Conservation (phyloP, 2,797 vertebrate species). For the Thalassophryne amazonica region DNA sequence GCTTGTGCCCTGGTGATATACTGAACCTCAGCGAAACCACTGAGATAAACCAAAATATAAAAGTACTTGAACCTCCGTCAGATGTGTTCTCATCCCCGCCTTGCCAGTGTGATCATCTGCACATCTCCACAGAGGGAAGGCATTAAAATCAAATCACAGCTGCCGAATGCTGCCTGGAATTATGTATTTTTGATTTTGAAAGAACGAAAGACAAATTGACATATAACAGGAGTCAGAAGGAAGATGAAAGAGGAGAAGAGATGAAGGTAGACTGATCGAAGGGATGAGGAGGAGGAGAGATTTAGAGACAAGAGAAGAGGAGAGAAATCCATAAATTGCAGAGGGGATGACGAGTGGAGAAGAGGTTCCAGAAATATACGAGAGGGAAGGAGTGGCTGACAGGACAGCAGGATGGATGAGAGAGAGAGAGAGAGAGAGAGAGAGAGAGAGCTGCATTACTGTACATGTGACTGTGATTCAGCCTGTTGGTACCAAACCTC, state of each 20-base stretch:
- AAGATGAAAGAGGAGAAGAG: neutral
- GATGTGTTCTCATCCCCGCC: neutral
- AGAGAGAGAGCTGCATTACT: slow-evolving; percentile 11
- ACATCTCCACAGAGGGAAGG: neutral
- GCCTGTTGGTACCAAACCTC: slow-evolving; percentile 12
- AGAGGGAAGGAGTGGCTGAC: slow-evolving; percentile 24
- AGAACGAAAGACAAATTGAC: neutral
- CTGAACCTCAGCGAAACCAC: neutral
- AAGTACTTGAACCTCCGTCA: neutral
- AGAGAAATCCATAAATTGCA: slow-evolving; percentile 48
- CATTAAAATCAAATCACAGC: neutral
- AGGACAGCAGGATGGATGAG: slow-evolving; percentile 26
- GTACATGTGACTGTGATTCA: slow-evolving; percentile 26
- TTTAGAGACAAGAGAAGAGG: slow-evolving; percentile 44
- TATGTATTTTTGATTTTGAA: neutral
- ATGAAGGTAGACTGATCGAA: neutral
- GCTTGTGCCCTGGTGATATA: slow-evolving; percentile 3
- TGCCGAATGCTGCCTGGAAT: neutral
- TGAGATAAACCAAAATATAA: slow-evolving; percentile 11
- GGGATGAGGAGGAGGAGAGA: slow-evolving; percentile 22
- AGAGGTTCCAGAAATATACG: slow-evolving; percentile 50
- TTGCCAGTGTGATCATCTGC: neutral
- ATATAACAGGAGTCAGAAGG: neutral
- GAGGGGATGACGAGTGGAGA: slow-evolving; percentile 30
- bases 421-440: neutral